Evolutionary conservation across 2,797 vertebrate species (phyloP).

Genomic region (Arctocebus calabarensis): DNA sequence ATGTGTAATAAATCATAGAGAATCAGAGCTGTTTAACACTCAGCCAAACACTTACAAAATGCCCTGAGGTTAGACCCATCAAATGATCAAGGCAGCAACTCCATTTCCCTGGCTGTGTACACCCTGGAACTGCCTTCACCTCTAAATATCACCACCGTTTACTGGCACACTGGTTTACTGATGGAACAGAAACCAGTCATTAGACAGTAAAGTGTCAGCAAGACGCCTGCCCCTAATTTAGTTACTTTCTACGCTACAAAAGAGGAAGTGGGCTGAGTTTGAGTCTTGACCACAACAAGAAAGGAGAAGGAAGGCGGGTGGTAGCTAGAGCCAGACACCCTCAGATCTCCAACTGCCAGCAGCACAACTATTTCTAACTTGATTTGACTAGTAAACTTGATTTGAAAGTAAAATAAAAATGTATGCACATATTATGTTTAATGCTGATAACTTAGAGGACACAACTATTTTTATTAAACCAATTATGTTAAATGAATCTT

Average conservation of each 20-base stretch:
- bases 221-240: background rate
- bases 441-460: background rate
- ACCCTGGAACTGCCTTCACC: background rate
- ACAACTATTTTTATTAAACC: background rate
- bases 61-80: background rate
- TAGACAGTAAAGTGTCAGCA: background rate
- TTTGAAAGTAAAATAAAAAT: background rate
- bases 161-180: background rate
- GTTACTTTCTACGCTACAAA: background rate
- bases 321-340: background rate
- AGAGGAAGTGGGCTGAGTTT: background rate
- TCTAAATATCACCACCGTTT: background rate
- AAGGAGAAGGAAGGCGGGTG: background rate
- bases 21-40: background rate
- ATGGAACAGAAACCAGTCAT: background rate
- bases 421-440: background rate
- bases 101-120: background rate
- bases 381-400: background rate
- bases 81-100: background rate
- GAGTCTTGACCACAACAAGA: background rate
- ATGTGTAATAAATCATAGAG: background rate
- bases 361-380: background rate
- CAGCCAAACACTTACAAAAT: conserved; percentile 31
- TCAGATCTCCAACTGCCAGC: background rate
- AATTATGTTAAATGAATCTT: background rate